Evolutionary conservation across 2,113 vertebrate genomes (phyloP).

Genomic region (Uropsilus gracilis): DNA sequence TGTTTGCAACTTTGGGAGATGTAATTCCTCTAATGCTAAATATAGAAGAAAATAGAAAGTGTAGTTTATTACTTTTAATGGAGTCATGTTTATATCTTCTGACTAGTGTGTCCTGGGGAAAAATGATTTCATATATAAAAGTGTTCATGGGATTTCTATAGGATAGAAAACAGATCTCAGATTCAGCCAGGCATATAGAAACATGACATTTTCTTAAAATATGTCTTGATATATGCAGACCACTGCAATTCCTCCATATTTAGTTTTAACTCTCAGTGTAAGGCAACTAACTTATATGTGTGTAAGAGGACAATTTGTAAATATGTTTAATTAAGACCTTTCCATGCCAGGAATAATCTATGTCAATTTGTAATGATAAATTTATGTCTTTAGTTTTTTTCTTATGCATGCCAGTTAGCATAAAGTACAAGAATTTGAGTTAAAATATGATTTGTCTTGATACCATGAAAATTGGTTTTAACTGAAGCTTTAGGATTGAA

Average conservation of each 20-base stretch:
- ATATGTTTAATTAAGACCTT: slow-evolving; percentile 72
- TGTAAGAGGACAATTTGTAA: slow-evolving; percentile 66
- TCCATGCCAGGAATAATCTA: slow-evolving; percentile 61
- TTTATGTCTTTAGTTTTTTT: slow-evolving; percentile 68
- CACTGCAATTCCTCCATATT: slow-evolving; percentile 32
- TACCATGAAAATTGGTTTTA: slow-evolving; percentile 72
- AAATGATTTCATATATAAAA: not conserved
- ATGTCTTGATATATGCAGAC: not conserved
- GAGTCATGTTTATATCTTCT: not conserved
- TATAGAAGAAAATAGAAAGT: not conserved
- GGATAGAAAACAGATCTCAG: not conserved
- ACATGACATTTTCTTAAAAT: slow-evolving; percentile 32
- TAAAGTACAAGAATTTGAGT: slow-evolving; percentile 75
- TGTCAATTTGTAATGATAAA: slow-evolving; percentile 70
- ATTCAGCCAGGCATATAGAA: slow-evolving; percentile 39
- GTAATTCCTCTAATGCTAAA: not conserved
- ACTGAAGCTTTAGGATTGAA: slow-evolving; percentile 54
- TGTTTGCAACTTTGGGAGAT: not conserved
- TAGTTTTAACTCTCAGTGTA: slow-evolving; percentile 62
- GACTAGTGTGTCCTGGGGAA: not conserved
- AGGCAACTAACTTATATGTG: slow-evolving; percentile 68
- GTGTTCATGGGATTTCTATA: not conserved
- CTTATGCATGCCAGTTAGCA: slow-evolving; percentile 68
- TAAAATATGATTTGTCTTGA: slow-evolving; percentile 63
- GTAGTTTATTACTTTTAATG: not conserved